phyloP scores from a whole-genome alignment of 2,797 vertebrate species.

The Lutjanus argentimaculatus region DNA sequence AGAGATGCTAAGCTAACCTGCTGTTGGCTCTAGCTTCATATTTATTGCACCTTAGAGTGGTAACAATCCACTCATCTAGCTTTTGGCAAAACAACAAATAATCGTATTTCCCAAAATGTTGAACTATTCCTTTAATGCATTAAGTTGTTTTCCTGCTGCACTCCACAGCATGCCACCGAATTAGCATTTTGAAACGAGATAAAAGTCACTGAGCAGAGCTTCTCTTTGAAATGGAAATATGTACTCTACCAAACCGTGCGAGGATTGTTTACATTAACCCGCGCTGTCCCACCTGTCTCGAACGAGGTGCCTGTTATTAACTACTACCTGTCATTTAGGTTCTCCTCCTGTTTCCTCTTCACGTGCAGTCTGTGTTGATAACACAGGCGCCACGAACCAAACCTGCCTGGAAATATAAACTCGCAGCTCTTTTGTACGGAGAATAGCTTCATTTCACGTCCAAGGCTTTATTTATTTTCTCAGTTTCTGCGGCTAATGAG shows the following conservation, averaged over 20 bases:
- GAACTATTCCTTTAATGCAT: slow-evolving; percentile 36
- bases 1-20: slow-evolving; percentile 4
- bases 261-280: slow-evolving; percentile 58
- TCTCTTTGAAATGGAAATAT: slow-evolving; percentile 64
- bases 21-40: neutral
- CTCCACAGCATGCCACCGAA: slow-evolving; percentile 38
- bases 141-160: slow-evolving; percentile 25
- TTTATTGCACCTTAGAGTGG: neutral
- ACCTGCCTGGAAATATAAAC: slow-evolving; percentile 35
- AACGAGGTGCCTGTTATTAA: slow-evolving; percentile 53
- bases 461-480: slow-evolving; percentile 11
- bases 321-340: slow-evolving; percentile 13
- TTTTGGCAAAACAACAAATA: too few species aligned
- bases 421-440: slow-evolving; percentile 40
- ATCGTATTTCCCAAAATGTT: slow-evolving; percentile 12
- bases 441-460: slow-evolving; percentile 32
- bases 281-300: slow-evolving; percentile 10
- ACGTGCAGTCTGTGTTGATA: slow-evolving; percentile 40
- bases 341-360: slow-evolving; percentile 23
- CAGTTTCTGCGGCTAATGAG: slow-evolving; percentile 19
- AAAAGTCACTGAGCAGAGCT: slow-evolving; percentile 38
- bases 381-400: slow-evolving; percentile 34
- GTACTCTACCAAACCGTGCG: slow-evolving; percentile 24
- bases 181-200: slow-evolving; percentile 48
- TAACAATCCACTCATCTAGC: neutral